These are phyloP conservation scores for Lasiurus borealis DNA, from an alignment of 2,113 vertebrate genomes.

Conservation along the genomic window DNA sequence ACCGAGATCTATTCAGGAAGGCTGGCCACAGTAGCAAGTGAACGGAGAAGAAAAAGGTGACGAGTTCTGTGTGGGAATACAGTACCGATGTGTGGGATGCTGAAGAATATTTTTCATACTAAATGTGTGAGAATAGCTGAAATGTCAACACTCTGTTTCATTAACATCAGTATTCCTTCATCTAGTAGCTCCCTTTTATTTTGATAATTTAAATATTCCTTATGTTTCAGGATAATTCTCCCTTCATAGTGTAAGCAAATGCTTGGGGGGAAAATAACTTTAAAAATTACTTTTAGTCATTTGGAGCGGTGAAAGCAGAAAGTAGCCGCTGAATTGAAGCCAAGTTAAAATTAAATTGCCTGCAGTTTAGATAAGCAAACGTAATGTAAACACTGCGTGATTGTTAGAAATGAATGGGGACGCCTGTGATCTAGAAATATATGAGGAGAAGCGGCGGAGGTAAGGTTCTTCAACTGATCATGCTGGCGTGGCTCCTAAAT, in stretches of 20 bases:
- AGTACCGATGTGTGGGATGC: neutral
- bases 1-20: neutral
- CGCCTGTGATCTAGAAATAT: neutral
- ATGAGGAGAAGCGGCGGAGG: neutral
- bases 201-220: constrained; percentile 81
- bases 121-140: constrained; percentile 73
- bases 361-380: constrained; percentile 8
- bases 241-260: constrained; percentile 54
- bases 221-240: constrained; percentile 75
- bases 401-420: neutral
- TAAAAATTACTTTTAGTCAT: constrained; percentile 32
- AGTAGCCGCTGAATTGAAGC: constrained; percentile 5
- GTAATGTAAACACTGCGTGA: neutral
- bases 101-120: constrained; percentile 70
- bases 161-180: constrained; percentile 77
- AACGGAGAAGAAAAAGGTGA: neutral
- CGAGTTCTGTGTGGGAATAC: constrained; percentile 15
- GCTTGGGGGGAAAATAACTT: constrained; percentile 46
- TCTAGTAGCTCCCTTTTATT: constrained; percentile 22
- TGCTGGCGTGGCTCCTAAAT: neutral
- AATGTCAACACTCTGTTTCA: constrained; percentile 70
- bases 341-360: constrained; percentile 39
- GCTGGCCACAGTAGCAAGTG: neutral
- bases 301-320: constrained; percentile 20
- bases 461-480: neutral